phyloP scores from a whole-genome alignment of 2,113 vertebrate species.

The Odocoileus virginianus region DNA sequence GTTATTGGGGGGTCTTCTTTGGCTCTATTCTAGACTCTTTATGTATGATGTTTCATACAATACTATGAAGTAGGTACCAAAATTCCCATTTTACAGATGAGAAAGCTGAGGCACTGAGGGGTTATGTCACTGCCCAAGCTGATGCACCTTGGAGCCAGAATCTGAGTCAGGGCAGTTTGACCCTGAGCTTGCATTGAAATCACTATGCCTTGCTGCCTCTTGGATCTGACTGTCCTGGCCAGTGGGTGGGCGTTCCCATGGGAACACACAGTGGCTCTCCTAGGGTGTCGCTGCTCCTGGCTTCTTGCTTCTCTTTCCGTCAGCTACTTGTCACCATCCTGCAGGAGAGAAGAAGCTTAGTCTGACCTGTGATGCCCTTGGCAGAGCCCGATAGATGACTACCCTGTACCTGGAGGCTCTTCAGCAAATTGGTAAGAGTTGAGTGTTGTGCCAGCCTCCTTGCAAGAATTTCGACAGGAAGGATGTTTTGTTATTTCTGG shows the following conservation, averaged over 20 bases:
- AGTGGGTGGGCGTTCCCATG: neutral
- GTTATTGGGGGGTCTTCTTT: neutral
- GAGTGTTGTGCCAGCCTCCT: neutral
- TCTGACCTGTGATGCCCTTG: neutral
- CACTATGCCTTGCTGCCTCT: neutral
- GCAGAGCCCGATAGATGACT: neutral
- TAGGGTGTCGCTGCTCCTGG: neutral
- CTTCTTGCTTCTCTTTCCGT: neutral
- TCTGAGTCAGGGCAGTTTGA: neutral
- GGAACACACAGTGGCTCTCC: rapidly evolving
- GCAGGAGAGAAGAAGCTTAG: neutral
- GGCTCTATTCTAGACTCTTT: neutral
- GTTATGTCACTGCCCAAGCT: neutral
- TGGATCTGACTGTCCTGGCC: neutral
- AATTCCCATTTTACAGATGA: neutral
- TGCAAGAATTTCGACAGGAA: neutral
- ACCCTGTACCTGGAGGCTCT: neutral
- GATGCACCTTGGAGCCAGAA: neutral
- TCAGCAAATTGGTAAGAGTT: neutral
- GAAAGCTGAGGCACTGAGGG: neutral
- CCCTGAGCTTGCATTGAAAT: neutral
- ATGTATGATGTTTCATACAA: neutral
- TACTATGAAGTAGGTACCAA: neutral
- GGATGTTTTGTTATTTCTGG: neutral
- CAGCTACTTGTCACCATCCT: neutral